phyloP scores from a whole-genome alignment of 1,140 invertebrate species.

The Periplaneta americana region DNA sequence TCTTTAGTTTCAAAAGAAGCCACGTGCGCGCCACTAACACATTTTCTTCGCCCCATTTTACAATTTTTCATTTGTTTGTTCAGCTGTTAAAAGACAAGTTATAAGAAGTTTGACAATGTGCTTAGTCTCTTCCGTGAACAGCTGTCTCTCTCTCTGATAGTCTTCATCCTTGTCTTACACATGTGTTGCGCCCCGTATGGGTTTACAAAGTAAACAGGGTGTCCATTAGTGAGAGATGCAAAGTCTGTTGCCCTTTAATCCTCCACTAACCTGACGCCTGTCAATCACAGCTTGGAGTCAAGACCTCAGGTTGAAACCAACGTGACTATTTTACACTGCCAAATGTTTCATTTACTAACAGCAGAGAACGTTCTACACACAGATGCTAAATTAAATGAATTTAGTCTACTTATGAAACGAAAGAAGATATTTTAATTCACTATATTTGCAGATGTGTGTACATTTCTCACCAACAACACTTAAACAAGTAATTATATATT shows the following conservation, averaged over 20 bases:
- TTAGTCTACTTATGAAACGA: no score
- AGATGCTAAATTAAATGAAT: no score
- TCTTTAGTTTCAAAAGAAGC: neutral
- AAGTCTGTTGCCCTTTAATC: no score
- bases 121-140: no score
- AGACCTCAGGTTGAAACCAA: neutral
- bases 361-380: neutral
- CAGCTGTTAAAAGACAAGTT: neutral
- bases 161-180: neutral
- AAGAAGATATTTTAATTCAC: no score
- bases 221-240: conserved; percentile 5
- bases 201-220: conserved; percentile 4
- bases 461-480: no score
- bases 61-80: neutral
- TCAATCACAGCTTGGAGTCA: neutral
- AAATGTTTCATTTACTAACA: neutral
- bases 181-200: neutral
- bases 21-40: neutral
- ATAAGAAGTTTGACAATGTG: neutral
- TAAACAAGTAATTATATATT: no score
- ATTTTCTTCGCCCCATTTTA: neutral
- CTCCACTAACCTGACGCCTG: no score
- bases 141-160: no score
- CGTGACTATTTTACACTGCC: neutral
- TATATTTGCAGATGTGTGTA: no score